Base-by-base conservation (phyloP, 2,888 invertebrate genomes). In the Synergus japonicus region DNA sequence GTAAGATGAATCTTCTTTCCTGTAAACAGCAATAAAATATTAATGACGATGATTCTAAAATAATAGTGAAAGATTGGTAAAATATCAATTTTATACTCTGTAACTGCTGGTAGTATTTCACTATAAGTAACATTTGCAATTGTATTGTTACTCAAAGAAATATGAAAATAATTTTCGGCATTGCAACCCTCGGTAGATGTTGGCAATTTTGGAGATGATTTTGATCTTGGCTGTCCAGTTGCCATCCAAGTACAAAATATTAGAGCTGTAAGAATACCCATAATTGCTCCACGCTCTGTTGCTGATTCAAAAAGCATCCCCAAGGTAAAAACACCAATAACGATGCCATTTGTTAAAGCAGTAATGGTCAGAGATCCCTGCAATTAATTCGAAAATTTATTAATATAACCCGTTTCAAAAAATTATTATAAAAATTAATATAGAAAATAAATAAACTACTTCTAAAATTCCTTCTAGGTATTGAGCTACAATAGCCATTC, bases 351-450 rank as follows among this genome's bases (percentile, higher is more conserved):
- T 15, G 97, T 95, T 0, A 97, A 96, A 2, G 97, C 97, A 89
- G 97, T 97, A 84, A 97, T 96, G 0, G 97, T 97, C 12, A 97
- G 92, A 0, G 97, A 95, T 0, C 97, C 96, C 92, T 97, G 96
- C 7, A 82, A 76, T 76, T 63, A 63, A 65, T 63, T 37, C 5
- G 37, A 7, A 37, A 37, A 37, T 37, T 37, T 1, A 65, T n/a
- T 43, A 76, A 58, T 60, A 5, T 5, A 15, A 15, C 15, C 5
- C 15, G 15, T 15, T 4, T 49, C 4, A 4, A 2, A 49, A 41
- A 41, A 10, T 15, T 29, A 81, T n/a, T 18, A 13, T 22, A 29
- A 41, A 15, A 5, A 5, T 5, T 0, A 49, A 49, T 49, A 49
- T 5, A 49, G 5, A 49, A 15, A 13, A 49, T 22, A 22, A 4